Evolutionary conservation across 2,888 invertebrate species (phyloP), one percentile per base, ranked within the genome.

Genomic region (Steinernema carpocapsae): DNA sequence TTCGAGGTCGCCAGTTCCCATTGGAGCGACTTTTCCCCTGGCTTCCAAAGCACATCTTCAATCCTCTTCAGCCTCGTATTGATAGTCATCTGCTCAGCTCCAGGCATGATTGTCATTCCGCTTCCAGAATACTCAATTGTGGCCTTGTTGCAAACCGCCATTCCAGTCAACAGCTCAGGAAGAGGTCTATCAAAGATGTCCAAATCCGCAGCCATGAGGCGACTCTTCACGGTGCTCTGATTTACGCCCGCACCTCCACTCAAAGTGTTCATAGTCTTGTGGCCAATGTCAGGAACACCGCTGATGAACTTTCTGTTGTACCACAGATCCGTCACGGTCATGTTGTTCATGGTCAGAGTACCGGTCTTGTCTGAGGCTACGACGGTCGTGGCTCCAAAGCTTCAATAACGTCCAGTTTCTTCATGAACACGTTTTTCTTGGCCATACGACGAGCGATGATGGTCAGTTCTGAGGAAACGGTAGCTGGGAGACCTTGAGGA

Each of bases 91-190:
- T 64, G 45, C 71, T 71, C 71, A 1, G 7, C 45, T 42, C 46
- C 71, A 6, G 42, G 71, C 19, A 19, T 71, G 2, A 70, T 29
- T 4, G 71, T 45, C n/a, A n/a, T n/a, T n/a, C n/a, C n/a, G 45
- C 2, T 26, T 19, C 22, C 71, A 7, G 22, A 42, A 43, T 19
- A 71, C 51, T 79, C 79, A 74, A 80, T 74, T 46, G 76, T 56
- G n/a, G 80, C 80, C 75, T 80, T 80, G 73, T 82, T 82, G 73
- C 82, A 82, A 14, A 82, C 76, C 52, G 78, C 76, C 70, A 80
- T 78, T 26, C 78, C 76, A 59, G 76, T 77, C n/a, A 82, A 73
- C 56, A 82, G 78, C 72, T 82, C 82, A 6, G 76, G 73, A 22
- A 82, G 72, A 7, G 80, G 80, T 3, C 76, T 74, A 29, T 80